Evolutionary conservation across 2,113 vertebrate genomes (phyloP).

Genomic region (Probosciger aterrimus): DNA sequence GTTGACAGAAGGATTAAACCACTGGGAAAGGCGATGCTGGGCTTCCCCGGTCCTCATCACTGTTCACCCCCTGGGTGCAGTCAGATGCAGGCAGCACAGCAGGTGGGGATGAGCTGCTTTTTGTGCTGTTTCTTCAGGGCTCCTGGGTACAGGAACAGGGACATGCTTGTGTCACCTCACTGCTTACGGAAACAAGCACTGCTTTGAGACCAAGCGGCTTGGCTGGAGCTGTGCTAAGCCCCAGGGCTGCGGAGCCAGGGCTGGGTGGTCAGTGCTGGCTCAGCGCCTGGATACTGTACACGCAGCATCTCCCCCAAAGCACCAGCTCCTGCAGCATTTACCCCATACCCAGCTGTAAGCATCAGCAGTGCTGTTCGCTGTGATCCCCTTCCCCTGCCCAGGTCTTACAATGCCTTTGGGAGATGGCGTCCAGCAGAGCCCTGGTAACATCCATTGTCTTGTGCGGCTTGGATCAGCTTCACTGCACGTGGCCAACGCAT

Average conservation of each 20-base stretch:
- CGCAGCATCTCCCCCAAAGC: neutral
- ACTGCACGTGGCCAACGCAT: neutral
- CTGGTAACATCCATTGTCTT: accelerated
- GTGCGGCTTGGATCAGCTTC: neutral
- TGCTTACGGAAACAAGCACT: neutral
- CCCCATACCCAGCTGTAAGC: neutral
- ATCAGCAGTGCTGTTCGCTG: accelerated
- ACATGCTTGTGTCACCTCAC: accelerated
- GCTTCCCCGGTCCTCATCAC: accelerated
- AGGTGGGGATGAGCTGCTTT: neutral
- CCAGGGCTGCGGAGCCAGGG: neutral
- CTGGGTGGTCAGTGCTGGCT: no score
- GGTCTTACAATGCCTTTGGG: neutral
- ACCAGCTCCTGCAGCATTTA: neutral
- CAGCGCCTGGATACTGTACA: neutral
- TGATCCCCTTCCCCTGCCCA: neutral
- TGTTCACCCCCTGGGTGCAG: neutral
- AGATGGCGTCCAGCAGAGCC: neutral
- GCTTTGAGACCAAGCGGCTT: accelerated
- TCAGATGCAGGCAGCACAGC: accelerated
- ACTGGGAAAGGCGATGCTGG: neutral
- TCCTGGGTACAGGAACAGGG: neutral
- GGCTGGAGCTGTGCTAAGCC: neutral
- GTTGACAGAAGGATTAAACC: neutral
- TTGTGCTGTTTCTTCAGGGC: neutral